These are phyloP conservation scores for Australoheros facetus DNA, from an alignment of 2,797 vertebrate species.

Conservation along the genomic window DNA sequence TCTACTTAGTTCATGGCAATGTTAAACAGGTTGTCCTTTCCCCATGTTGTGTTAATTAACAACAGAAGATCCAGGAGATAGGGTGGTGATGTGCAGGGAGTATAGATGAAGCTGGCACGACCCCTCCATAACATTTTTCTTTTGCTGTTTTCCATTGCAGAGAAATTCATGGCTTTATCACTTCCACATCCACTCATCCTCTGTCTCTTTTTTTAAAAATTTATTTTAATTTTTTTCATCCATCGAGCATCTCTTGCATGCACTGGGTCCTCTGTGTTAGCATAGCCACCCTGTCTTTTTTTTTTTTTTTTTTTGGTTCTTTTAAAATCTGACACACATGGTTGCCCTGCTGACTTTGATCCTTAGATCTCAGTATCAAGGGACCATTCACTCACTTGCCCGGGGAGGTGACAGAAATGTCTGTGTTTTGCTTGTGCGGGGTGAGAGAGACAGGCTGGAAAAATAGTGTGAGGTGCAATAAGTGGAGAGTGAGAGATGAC, in stretches of 20 bases:
- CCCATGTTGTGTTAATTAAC: conserved; percentile 73
- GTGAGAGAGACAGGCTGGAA: conserved; percentile 37
- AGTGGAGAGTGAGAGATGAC: conserved; percentile 71
- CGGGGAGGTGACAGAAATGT: conserved; percentile 72
- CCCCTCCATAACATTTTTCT: conserved; percentile 22
- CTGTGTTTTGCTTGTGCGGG: conserved; percentile 68
- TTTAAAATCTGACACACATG: conserved; percentile 52
- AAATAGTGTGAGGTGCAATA: conserved; percentile 54
- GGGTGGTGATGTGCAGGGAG: neutral
- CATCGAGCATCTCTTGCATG: conserved; percentile 23
- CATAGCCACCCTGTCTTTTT: conserved; percentile 21
- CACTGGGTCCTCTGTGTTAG: conserved; percentile 42
- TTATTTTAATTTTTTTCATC: conserved; percentile 6
- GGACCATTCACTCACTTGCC: conserved; percentile 66
- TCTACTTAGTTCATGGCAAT: conserved; percentile 27
- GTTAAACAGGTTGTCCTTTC: conserved; percentile 57
- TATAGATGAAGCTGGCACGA: conserved; percentile 15
- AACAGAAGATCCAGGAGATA: conserved; percentile 52
- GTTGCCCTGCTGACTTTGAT: conserved; percentile 74
- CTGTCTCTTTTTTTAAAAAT: neutral
- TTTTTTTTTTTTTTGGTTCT: conserved; percentile 20
- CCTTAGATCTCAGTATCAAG: conserved; percentile 72
- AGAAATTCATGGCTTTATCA: conserved; percentile 31
- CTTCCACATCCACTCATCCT: conserved; percentile 13
- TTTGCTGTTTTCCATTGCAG: conserved; percentile 21